A percentile compares a stretch with the other conserved stretches of the same genome.
phyloP scores from a whole-genome alignment of 2,797 vertebrate genomes.

The Xenops minutus region DNA sequence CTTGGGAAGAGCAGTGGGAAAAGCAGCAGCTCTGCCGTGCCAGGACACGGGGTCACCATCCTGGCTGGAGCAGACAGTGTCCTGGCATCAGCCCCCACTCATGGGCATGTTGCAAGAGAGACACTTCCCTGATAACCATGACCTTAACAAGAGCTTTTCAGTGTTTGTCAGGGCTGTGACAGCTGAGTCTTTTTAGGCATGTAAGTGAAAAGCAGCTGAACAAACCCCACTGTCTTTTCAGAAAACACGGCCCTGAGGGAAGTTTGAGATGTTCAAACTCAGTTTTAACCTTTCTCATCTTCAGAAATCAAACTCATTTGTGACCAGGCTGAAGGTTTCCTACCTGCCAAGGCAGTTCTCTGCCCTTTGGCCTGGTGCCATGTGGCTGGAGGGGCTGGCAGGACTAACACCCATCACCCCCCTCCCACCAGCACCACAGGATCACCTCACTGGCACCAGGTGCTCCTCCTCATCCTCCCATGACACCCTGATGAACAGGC shows the following conservation, averaged over 20 bases:
- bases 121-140: not conserved
- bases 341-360: not conserved
- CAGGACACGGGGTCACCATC: fast-evolving
- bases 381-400: not conserved
- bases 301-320: not conserved
- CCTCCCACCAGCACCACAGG: not conserved
- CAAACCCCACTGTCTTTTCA: not conserved
- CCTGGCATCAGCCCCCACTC: not conserved
- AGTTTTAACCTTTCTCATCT: not conserved
- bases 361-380: not conserved
- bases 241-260: not conserved
- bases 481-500: fast-evolving
- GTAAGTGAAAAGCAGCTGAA: not conserved
- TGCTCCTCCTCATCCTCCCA: not conserved
- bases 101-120: not conserved
- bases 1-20: fast-evolving
- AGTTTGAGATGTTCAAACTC: not conserved
- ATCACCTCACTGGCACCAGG: not conserved
- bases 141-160: constrained; percentile 27
- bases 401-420: not conserved
- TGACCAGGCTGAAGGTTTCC: not conserved
- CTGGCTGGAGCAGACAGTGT: not conserved
- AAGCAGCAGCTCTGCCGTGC: not conserved
- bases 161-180: not conserved
- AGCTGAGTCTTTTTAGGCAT: not conserved